Percentiles rank a stretch among this genome's conserved stretches.
phyloP scores from a whole-genome alignment of 2,888 invertebrate species.

The Cantharis lateralis region DNA sequence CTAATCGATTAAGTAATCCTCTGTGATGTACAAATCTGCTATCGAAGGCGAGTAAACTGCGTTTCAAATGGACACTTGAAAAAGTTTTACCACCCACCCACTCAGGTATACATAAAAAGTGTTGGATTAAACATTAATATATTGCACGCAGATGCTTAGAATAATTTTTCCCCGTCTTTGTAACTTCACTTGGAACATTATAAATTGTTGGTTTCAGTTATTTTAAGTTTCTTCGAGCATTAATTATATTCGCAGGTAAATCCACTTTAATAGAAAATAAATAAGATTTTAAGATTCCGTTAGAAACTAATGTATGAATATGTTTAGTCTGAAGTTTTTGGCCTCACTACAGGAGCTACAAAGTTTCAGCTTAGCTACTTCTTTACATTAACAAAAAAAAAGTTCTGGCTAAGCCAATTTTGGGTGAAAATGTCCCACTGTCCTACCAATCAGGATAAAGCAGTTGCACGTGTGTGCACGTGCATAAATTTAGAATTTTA shows the following conservation, averaged over 20 bases:
- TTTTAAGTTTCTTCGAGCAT: neutral
- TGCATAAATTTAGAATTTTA: too few relatives aligned
- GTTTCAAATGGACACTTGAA: neutral
- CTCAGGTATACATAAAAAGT: neutral
- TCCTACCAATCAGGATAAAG: too few relatives aligned
- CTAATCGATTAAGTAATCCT: neutral
- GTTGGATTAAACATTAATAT: neutral
- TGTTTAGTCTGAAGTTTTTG: neutral
- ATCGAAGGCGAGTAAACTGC: too few relatives aligned
- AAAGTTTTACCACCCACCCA: neutral
- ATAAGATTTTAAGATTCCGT: neutral
- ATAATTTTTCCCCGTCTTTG: neutral
- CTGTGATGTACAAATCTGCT: neutral
- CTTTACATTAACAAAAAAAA: too few relatives aligned
- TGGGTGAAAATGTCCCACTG: too few relatives aligned
- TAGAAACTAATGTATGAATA: neutral
- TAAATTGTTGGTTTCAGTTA: neutral
- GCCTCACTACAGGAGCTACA: neutral
- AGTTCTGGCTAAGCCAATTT: too few relatives aligned
- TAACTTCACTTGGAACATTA: neutral
- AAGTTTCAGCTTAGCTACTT: neutral
- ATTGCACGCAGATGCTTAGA: neutral
- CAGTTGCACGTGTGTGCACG: too few relatives aligned
- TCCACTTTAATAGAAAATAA: neutral
- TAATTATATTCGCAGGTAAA: neutral